Percentiles rank a stretch among this genome's conserved stretches.
Conservation (phyloP, 2,113 vertebrate genomes). For the Cephalophus harveyi region DNA sequence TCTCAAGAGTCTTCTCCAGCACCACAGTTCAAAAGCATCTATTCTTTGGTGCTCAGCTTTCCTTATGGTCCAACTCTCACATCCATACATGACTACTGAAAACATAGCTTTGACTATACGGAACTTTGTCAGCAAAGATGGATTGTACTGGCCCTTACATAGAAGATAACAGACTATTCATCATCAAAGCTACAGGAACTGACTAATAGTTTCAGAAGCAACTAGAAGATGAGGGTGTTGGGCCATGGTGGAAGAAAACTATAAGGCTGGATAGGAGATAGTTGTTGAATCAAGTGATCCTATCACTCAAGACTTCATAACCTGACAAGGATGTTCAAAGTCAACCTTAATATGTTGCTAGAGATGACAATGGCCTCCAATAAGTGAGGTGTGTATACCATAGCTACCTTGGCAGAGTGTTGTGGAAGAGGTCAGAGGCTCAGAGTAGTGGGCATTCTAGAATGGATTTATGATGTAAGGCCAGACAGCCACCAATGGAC, state of each 20-base stretch:
- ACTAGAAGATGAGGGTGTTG: background rate
- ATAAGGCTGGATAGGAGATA: background rate
- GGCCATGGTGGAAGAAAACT: background rate
- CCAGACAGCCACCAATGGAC: background rate
- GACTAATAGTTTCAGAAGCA: background rate
- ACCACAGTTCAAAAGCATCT: background rate
- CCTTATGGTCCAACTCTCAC: background rate
- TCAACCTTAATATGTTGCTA: background rate
- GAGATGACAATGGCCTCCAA: background rate
- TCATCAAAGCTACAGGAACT: background rate
- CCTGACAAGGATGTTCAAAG: background rate
- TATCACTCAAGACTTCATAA: background rate
- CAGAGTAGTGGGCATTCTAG: background rate
- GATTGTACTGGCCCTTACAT: background rate
- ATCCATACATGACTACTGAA: background rate
- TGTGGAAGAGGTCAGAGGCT: background rate
- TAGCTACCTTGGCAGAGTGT: background rate
- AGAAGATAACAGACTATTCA: background rate
- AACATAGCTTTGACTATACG: background rate
- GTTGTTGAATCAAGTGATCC: background rate
- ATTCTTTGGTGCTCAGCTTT: background rate
- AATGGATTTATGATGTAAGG: background rate
- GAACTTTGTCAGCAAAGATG: background rate
- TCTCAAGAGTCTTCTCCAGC: background rate
- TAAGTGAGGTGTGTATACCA: background rate